These are phyloP conservation scores for Forbesichthys papilliferus DNA, from an alignment of 2,113 vertebrate species.

Conservation along the genomic window DNA sequence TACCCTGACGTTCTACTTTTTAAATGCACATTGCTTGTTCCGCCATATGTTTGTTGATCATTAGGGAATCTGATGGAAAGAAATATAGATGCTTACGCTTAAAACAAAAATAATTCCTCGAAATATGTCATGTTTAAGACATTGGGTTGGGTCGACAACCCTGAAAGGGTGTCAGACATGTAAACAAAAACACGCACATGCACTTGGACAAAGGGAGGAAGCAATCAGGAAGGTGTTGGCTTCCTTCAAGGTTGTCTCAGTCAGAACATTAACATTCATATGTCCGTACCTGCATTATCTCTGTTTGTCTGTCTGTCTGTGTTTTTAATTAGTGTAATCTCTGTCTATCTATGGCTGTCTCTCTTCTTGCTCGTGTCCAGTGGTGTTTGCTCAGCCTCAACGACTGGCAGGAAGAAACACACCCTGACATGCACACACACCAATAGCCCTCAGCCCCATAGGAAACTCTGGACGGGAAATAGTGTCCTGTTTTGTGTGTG, in stretches of 20 bases:
- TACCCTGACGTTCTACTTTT: not conserved
- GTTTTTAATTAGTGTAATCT: constrained; percentile 15
- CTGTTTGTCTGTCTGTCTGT: constrained; percentile 6
- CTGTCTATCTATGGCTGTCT: constrained; percentile 5
- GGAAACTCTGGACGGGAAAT: too few species aligned
- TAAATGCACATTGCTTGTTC: not conserved
- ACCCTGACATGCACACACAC: too few species aligned
- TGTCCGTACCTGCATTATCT: not conserved
- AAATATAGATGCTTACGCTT: too few species aligned
- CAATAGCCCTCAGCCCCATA: too few species aligned
- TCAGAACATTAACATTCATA: not conserved
- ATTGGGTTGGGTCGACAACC: not conserved
- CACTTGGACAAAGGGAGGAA: not conserved
- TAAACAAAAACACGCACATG: not conserved
- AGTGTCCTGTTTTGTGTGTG: too few species aligned
- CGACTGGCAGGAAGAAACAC: too few species aligned
- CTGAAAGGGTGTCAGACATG: not conserved
- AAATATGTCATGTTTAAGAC: not conserved
- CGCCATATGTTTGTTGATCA: not conserved
- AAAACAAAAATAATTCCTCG: too few species aligned
- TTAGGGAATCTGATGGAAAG: too few species aligned
- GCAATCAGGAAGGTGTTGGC: not conserved
- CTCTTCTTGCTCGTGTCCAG: constrained; percentile 27
- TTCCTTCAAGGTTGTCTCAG: constrained; percentile 1
- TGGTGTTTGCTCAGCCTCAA: too few species aligned